Conservation (phyloP, 2,888 invertebrate species). For the Xestia sexstrigata region DNA sequence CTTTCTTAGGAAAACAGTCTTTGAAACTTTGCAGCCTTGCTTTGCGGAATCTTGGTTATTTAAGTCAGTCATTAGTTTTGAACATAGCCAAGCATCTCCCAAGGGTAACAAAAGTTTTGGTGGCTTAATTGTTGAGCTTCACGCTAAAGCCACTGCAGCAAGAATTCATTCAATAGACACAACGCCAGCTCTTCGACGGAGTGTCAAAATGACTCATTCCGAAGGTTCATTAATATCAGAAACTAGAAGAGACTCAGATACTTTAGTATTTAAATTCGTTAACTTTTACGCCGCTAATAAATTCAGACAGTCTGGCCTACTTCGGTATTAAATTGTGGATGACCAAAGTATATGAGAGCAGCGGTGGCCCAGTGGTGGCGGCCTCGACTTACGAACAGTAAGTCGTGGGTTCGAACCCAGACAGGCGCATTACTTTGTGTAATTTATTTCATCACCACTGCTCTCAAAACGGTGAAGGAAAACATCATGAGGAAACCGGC, state of each 20-base stretch:
- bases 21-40: neutral
- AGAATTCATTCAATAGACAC: neutral
- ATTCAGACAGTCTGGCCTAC: constrained; percentile 20
- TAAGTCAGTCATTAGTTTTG: neutral
- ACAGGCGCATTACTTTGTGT: no score
- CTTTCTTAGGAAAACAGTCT: neutral
- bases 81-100: neutral
- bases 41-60: neutral
- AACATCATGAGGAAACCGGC: no score
- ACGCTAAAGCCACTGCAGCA: neutral
- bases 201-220: constrained; percentile 1
- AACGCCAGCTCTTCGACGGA: constrained; percentile 1
- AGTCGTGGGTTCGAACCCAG: no score
- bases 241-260: constrained; percentile 4
- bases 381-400: no score
- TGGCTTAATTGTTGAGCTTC: neutral
- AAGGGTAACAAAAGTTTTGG: neutral
- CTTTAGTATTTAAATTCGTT: constrained; percentile 30
- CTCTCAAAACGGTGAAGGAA: no score
- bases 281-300: constrained; percentile 43
- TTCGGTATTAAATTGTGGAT: constrained; percentile 5
- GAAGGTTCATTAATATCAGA: constrained; percentile 11
- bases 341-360: constrained; percentile 19
- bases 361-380: no score
- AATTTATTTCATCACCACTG: no score